phyloP scores from a whole-genome alignment of 1,140 invertebrate genomes.

The Drosophila baimaii region DNA sequence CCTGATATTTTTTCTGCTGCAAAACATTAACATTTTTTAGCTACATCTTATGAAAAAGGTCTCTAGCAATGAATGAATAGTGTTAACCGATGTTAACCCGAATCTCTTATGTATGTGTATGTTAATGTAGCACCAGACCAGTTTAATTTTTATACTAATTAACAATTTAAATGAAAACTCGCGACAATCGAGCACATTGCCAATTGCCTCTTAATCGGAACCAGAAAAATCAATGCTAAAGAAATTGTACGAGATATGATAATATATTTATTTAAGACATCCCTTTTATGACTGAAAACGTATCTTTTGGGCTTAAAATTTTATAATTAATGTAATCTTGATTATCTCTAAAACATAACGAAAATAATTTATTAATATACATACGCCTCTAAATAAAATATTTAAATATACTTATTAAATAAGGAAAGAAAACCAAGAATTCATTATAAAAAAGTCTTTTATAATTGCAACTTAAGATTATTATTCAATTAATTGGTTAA shows the following conservation, averaged over 20 bases:
- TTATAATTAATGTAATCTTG: slow-evolving; percentile 13
- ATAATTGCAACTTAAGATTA: neutral
- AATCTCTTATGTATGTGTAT: neutral
- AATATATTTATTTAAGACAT: slow-evolving; percentile 3
- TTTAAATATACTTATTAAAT: slow-evolving; percentile 2
- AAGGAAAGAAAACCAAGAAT: slow-evolving; percentile 2
- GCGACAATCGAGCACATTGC: slow-evolving; percentile 7
- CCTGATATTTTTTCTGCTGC: neutral
- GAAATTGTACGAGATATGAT: neutral
- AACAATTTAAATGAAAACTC: slow-evolving; percentile 1
- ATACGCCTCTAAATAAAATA: neutral
- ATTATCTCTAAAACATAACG: neutral
- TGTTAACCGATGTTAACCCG: neutral
- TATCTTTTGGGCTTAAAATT: slow-evolving; percentile 23
- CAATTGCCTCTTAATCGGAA: slow-evolving; percentile 4
- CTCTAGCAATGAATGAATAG: neutral
- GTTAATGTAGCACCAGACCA: neutral
- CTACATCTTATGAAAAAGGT: neutral
- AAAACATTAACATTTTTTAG: neutral
- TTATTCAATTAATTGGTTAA: too few relatives aligned
- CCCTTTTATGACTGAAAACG: slow-evolving; percentile 24
- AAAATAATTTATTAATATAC: slow-evolving; percentile 4
- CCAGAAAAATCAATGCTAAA: neutral
- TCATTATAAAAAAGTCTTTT: neutral
- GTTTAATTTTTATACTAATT: neutral